Conservation (phyloP, 2,888 invertebrate genomes). For the Cyclophora punctaria region DNA sequence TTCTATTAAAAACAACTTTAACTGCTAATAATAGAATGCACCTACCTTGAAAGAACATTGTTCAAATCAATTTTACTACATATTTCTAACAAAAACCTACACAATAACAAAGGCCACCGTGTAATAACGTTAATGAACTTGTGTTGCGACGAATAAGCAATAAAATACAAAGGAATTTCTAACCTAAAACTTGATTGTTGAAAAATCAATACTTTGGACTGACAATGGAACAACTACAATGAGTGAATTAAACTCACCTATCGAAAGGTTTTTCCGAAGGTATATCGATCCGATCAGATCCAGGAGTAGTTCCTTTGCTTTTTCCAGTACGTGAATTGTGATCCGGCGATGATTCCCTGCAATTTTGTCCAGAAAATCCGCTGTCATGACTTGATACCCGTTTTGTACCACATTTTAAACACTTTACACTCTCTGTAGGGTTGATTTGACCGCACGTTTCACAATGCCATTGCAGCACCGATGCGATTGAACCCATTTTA, state of each 20-base stretch:
- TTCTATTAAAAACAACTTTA: too few species aligned
- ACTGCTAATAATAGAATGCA: neutral
- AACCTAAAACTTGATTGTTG: conserved; percentile 60
- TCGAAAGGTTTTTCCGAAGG: conserved; percentile 58
- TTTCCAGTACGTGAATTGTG: conserved; percentile 57
- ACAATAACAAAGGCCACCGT: conserved; percentile 33
- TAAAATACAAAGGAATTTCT: conserved; percentile 57
- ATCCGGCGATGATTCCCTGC: conserved; percentile 61
- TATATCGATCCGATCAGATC: conserved; percentile 60
- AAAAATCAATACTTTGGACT: conserved; percentile 64
- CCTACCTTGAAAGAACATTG: conserved; percentile 10
- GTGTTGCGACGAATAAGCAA: conserved; percentile 39
- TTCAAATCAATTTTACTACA: conserved; percentile 28
- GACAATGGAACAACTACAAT: conserved; percentile 45
- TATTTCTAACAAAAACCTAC: conserved; percentile 51
- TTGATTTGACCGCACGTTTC: conserved; percentile 91
- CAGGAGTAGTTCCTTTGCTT: conserved; percentile 63
- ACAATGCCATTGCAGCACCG: conserved; percentile 95
- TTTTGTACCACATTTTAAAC: conserved; percentile 86
- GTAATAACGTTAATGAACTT: conserved; percentile 56
- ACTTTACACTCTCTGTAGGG: conserved; percentile 88
- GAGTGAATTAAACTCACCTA: conserved; percentile 49
- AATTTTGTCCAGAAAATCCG: conserved; percentile 53
- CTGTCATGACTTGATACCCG: conserved; percentile 77
- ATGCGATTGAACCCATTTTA: conserved; percentile 93